Evolutionary conservation across 2,888 invertebrate species (phyloP).

Genomic region (Patella caerulea): DNA sequence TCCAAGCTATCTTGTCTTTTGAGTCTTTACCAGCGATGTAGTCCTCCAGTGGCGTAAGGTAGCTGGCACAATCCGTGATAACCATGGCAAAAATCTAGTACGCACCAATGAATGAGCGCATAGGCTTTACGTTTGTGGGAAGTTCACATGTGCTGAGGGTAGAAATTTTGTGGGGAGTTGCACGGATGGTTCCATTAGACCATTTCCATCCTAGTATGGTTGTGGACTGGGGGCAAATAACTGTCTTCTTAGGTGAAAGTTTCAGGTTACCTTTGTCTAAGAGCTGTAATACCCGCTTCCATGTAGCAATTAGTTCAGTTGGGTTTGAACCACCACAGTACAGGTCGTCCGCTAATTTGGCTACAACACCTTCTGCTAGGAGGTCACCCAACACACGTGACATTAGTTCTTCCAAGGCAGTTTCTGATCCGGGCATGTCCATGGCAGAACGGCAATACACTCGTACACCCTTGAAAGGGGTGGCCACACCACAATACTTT

Average conservation of each 20-base stretch:
- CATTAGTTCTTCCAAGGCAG: constrained; percentile 39
- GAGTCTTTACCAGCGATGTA: background rate
- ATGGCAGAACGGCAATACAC: constrained; percentile 31
- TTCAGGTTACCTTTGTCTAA: constrained; percentile 8
- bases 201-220: constrained; percentile 27
- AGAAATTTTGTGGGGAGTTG: constrained; percentile 19
- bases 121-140: background rate
- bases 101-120: constrained; percentile 9
- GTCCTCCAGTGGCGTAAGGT: background rate
- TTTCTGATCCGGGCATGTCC: constrained; percentile 52
- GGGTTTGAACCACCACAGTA: too few relatives aligned
- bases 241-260: constrained; percentile 36
- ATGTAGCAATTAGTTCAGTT: constrained; percentile 19
- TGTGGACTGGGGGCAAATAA: constrained; percentile 30
- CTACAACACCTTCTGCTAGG: constrained; percentile 37
- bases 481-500: constrained; percentile 48
- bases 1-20: background rate
- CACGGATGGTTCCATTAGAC: background rate
- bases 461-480: constrained; percentile 41
- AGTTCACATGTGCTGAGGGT: constrained; percentile 16
- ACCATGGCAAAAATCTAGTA: background rate
- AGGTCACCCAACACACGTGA: constrained; percentile 21
- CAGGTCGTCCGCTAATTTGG: constrained; percentile 26
- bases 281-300: constrained; percentile 22
- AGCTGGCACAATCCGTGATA: background rate